Conservation (phyloP, 2,888 invertebrate species). For the Drosophila meridionalis region DNA sequence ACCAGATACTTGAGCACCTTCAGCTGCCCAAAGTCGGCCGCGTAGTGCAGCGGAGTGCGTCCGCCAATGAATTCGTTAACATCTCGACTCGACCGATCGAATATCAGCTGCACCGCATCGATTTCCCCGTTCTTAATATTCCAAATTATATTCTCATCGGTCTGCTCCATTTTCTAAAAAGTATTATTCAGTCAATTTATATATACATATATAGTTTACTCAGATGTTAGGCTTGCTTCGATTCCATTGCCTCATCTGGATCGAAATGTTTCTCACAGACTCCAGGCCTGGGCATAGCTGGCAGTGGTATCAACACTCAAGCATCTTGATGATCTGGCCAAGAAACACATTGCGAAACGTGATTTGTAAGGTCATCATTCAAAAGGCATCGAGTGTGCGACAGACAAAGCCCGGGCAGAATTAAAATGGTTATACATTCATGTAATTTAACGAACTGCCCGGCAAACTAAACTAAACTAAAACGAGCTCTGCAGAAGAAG, state of each 20-base stretch:
- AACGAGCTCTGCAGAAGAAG: constrained; percentile 46
- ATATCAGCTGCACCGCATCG: constrained; percentile 39
- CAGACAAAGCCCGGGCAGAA: constrained; percentile 43
- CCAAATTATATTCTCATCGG: constrained; percentile 49
- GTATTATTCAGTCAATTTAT: neutral
- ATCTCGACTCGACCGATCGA: constrained; percentile 84
- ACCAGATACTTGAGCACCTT: constrained; percentile 95
- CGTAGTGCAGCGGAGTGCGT: constrained; percentile 94
- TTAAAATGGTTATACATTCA: constrained; percentile 80
- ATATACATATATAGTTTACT: neutral
- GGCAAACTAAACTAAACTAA: constrained; percentile 72
- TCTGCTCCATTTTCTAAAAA: constrained; percentile 19
- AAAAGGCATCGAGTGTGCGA: constrained; percentile 70
- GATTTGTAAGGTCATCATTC: constrained; percentile 84
- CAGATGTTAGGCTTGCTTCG: neutral
- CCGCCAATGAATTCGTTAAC: constrained; percentile 95
- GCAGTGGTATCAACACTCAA: constrained; percentile 63
- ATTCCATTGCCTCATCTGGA: neutral
- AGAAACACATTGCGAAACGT: constrained; percentile 75
- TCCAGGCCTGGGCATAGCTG: constrained; percentile 31
- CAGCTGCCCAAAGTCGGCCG: constrained; percentile 97
- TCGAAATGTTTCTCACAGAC: constrained; percentile 47
- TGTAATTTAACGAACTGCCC: constrained; percentile 80
- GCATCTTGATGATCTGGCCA: constrained; percentile 77
- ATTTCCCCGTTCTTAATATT: constrained; percentile 51